Evolutionary conservation across 2,797 vertebrate genomes (phyloP).

Genomic region (Rhincodon typus): DNA sequence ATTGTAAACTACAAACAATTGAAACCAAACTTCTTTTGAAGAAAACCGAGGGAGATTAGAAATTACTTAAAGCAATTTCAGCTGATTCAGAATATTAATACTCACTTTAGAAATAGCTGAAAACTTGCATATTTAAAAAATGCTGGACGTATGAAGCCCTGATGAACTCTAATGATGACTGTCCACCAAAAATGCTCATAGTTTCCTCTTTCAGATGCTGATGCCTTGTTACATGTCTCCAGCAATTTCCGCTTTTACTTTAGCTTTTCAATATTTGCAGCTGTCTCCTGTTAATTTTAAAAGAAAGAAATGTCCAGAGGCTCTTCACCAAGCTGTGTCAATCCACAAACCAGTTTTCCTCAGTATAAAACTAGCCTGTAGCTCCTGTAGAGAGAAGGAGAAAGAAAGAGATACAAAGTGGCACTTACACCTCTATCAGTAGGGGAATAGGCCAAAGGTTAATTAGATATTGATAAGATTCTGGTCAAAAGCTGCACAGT

Average conservation of each 20-base stretch:
- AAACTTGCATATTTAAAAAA: background rate
- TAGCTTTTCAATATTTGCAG: background rate
- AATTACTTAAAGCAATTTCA: background rate
- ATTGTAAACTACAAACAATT: background rate
- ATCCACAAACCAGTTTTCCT: background rate
- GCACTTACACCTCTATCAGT: too few species aligned
- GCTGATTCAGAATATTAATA: background rate
- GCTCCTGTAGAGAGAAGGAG: background rate
- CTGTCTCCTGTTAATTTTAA: background rate
- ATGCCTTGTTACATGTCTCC: background rate
- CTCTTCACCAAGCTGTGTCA: background rate
- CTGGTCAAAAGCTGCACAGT: background rate
- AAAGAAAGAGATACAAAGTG: too few species aligned
- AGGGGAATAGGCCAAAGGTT: background rate
- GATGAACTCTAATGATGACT: background rate
- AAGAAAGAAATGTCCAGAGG: background rate
- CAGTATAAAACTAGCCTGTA: background rate
- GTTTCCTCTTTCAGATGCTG: background rate
- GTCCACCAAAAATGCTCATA: background rate
- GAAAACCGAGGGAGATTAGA: background rate
- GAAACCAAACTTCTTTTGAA: background rate
- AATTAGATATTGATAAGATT: background rate
- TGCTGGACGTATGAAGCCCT: background rate
- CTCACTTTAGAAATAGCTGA: background rate
- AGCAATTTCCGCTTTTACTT: background rate